Evolutionary conservation across 2,888 invertebrate genomes (phyloP), one percentile per base, ranked within the genome.

Genomic region (Mechanitis messenoides): DNA sequence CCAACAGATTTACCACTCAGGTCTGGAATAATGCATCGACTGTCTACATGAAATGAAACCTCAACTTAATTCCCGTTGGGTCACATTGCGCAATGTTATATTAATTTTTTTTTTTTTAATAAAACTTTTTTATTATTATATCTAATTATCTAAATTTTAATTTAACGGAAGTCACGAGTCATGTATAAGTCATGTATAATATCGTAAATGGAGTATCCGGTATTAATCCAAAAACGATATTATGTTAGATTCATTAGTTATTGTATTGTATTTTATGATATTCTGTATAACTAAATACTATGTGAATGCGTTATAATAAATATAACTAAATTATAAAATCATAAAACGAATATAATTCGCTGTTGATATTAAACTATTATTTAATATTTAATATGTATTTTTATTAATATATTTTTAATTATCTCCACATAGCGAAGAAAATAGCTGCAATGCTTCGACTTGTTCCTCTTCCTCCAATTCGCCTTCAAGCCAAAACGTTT

Each of bases 401-500:
- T 60, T 57, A 62, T 65, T 53, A 57, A 33, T 35, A 33, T 31
- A 11, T 53, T 53, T 71, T 69, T 64, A 58, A 66, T 69, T 65
- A 4, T 86, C 85, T 20, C 85, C 88, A 66, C 81, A 87, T 6
- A 90, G 72, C 1, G 74, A 72, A 0, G 88, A 85, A 65, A 89
- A 85, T 45, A 87, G 70, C 59, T 87, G 82, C 55, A 89, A 64
- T 0, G 86, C 89, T 59, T 90, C 88, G 45, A 85, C 80, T 64
- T 85, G 86, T 45, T 87, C 86, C 57, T 88, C 86, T 62, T 91
- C 90, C 60, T 90, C 90, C 45, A 92, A 81, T 75, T 93, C 93
- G 3, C 92, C 92, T 71, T 92, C 90, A 60, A 96, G 79, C 95
- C 95, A 96, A 81, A 92, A 95, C 0, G 96, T 96, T 78, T 94